Percentiles rank a stretch among this genome's conserved stretches.
Conservation (phyloP, 2,797 vertebrate species). For the Poeciliopsis infans region DNA sequence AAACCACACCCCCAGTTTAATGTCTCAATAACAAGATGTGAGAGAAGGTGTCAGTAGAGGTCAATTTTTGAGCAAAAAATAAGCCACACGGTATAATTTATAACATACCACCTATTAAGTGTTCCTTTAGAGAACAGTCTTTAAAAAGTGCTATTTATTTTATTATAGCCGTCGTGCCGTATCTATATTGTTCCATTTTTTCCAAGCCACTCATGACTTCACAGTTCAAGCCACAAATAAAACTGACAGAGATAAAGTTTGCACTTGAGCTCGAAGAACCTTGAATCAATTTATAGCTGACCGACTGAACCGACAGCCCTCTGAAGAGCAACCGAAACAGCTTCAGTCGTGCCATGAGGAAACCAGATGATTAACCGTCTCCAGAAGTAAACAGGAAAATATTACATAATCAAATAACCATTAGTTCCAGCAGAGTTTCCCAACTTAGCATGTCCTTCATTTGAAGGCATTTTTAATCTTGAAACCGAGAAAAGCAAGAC, state of each 20-base stretch:
- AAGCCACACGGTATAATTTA: background rate
- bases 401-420: slow-evolving; percentile 4
- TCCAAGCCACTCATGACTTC: background rate
- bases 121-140: background rate
- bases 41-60: background rate
- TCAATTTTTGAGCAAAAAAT: background rate
- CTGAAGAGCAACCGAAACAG: background rate
- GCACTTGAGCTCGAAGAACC: background rate
- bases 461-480: background rate
- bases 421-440: slow-evolving; percentile 1
- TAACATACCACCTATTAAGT: background rate
- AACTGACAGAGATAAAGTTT: background rate
- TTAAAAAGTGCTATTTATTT: background rate
- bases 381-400: background rate
- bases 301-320: background rate
- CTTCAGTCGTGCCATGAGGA: background rate
- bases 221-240: background rate
- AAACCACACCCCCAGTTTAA: background rate
- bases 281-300: background rate
- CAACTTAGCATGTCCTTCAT: slow-evolving; percentile 5
- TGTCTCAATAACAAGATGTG: background rate
- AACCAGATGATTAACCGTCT: slow-evolving; percentile 3
- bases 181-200: background rate
- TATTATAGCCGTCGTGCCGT: background rate
- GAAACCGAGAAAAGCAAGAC: slow-evolving; percentile 5